These are phyloP conservation scores for Drosophila flavopinicola DNA, from an alignment of 2,888 invertebrate genomes.

Conservation along the genomic window DNA sequence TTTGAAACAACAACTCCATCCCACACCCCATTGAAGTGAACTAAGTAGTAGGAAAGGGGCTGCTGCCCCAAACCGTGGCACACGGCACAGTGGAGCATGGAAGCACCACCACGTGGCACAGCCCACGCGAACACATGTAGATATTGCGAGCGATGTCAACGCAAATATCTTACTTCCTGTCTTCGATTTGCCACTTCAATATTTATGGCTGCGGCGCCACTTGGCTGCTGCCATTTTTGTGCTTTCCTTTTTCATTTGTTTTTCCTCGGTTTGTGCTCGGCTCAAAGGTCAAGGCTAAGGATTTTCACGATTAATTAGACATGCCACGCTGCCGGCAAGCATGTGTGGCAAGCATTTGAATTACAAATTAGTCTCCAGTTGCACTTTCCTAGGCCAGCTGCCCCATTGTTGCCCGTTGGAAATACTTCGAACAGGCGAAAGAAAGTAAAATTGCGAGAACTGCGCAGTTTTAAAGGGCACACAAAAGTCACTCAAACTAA, in stretches of 20 bases:
- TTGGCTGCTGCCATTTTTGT: conserved; percentile 11
- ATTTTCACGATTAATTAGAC: conserved; percentile 65
- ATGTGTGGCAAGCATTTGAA: conserved; percentile 36
- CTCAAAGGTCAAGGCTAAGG: conserved; percentile 70
- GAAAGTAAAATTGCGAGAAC: no score
- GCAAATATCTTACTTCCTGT: conserved; percentile 78
- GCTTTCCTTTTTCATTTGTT: background rate
- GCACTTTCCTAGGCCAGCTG: no score
- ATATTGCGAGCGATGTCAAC: conserved; percentile 65
- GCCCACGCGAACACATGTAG: conserved; percentile 46
- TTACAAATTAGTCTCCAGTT: conserved; percentile 46
- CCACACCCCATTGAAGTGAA: conserved; percentile 4
- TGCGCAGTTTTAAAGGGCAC: no score
- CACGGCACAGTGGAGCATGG: background rate
- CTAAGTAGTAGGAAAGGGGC: conserved; percentile 11
- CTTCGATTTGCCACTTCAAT: conserved; percentile 58
- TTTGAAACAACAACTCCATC: conserved; percentile 60
- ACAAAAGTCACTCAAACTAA: no score
- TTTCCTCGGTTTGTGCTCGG: conserved; percentile 14
- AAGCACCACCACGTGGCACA: conserved; percentile 10
- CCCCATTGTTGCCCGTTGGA: no score
- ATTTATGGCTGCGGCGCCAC: conserved; percentile 51
- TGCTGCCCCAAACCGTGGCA: background rate
- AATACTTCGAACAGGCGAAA: no score
- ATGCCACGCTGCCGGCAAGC: conserved; percentile 17